Percentiles rank a stretch among this genome's conserved stretches.
These are phyloP conservation scores for Connochaetes taurinus DNA, from an alignment of 2,113 vertebrate genomes.

Conservation along the genomic window DNA sequence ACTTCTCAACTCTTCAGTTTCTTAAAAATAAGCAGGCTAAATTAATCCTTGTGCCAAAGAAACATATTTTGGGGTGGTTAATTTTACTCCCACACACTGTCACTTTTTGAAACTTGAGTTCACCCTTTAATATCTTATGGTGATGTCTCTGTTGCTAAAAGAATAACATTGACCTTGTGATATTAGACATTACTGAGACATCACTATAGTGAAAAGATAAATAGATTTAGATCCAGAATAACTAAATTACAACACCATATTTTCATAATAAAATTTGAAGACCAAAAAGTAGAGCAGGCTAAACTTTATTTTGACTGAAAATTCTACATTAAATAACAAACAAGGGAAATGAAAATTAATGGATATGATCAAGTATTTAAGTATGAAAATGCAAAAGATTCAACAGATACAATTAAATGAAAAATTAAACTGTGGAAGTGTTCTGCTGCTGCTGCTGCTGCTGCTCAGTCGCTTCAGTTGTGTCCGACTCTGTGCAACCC, in stretches of 20 bases:
- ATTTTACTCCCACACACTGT: neutral
- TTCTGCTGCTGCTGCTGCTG: neutral
- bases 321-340: neutral
- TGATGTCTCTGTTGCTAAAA: neutral
- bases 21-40: neutral
- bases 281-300: neutral
- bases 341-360: neutral
- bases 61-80: neutral
- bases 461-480: accelerated
- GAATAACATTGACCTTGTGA: neutral
- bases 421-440: neutral
- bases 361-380: neutral
- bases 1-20: neutral
- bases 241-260: neutral
- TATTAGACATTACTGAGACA: neutral
- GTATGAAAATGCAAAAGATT: neutral
- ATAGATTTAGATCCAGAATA: neutral
- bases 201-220: neutral
- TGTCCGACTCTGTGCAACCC: no score
- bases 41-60: neutral
- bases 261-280: neutral
- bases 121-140: neutral
- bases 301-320: neutral
- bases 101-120: neutral
- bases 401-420: neutral